These are phyloP conservation scores for Saccostrea glomerata DNA, from an alignment of 1,140 invertebrate genomes.

Conservation along the genomic window DNA sequence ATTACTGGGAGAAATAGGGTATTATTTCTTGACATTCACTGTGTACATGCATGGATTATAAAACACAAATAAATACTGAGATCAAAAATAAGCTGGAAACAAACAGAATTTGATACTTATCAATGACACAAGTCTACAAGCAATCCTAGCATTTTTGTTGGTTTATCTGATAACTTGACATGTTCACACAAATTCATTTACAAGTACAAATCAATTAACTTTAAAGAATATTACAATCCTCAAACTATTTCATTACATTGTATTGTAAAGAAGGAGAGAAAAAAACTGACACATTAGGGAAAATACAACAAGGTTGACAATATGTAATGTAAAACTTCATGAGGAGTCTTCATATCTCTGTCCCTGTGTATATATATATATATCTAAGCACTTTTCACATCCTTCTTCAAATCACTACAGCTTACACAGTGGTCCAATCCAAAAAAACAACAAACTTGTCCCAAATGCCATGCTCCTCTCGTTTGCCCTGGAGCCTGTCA, in stretches of 20 bases:
- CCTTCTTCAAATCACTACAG: constrained; percentile 19
- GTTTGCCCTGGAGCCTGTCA: not conserved
- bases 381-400: constrained; percentile 6
- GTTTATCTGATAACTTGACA: not conserved
- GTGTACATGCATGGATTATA: constrained; percentile 24
- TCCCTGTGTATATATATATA: not conserved
- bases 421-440: constrained; percentile 14
- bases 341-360: not conserved
- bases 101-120: constrained; percentile 26
- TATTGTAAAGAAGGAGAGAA: not conserved
- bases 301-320: constrained; percentile 37
- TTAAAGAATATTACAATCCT: not conserved
- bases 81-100: constrained; percentile 33
- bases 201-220: not conserved
- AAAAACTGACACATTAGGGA: not conserved
- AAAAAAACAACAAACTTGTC: not conserved
- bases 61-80: constrained; percentile 30
- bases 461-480: not conserved
- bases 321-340: constrained; percentile 24
- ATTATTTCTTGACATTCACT: not conserved
- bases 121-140: not conserved
- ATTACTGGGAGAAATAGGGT: not conserved
- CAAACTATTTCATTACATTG: constrained; percentile 2
- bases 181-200: not conserved
- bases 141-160: not conserved